Evolutionary conservation across 2,113 vertebrate species (phyloP).

Genomic region (Catharus bicknelli): DNA sequence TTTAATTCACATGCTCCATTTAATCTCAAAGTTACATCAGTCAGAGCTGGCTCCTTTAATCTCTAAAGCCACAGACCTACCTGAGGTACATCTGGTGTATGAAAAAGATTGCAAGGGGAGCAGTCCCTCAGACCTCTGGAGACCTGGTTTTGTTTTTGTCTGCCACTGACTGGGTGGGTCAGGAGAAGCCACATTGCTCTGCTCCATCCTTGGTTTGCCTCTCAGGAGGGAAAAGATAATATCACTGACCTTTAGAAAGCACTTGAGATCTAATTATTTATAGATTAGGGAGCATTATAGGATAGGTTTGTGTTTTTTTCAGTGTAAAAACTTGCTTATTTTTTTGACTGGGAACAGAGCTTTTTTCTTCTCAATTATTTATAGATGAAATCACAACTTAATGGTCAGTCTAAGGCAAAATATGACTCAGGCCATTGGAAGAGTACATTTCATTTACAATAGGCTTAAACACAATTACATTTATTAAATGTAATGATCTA

Average conservation of each 20-base stretch:
- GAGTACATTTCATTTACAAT: neutral
- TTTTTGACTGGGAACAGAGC: neutral
- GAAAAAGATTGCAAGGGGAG: neutral
- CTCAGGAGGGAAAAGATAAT: neutral
- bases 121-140: rapidly evolving
- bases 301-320: neutral
- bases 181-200: neutral
- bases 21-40: neutral
- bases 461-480: neutral
- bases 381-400: neutral
- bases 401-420: neutral
- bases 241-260: neutral
- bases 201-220: neutral
- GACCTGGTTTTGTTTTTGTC: neutral
- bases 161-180: neutral
- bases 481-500: neutral
- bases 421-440: neutral
- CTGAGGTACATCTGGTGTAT: neutral
- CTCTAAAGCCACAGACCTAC: neutral
- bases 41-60: neutral
- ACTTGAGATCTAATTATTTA: neutral
- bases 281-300: neutral
- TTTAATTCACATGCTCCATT: neutral
- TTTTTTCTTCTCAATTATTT: neutral
- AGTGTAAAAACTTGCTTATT: neutral